Evolutionary conservation across 2,797 vertebrate species (phyloP), one percentile per base, ranked within the genome.

Genomic region (Pseudotriccus pelzelni): DNA sequence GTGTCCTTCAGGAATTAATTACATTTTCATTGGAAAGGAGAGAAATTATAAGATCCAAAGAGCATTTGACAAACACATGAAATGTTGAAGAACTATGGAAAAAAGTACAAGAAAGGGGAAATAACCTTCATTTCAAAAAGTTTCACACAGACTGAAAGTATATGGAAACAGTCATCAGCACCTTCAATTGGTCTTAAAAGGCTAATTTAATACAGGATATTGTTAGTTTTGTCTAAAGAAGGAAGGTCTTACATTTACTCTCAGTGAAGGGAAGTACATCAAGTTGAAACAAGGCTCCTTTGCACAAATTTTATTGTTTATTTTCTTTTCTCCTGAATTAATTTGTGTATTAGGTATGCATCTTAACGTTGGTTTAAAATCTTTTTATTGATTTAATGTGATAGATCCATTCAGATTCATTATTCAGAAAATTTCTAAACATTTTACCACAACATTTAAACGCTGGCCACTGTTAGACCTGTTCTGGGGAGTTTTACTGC

Each of bases 1-100:
- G 60, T 73, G 56, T 56, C 63, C 88, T 93, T 63, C 55, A 94
- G 92, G 84, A 90, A 79, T 87, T 67, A 73, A 91, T 84, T 62
- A 44, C 10, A 7, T 30, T 86, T 87, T 20, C 17, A 3, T 17
- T 84, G 79, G 49, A 80, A 92, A 80, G 55, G 11, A 75, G 67
- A 19, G 62, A 63, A 74, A n/a, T 27, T 0, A 25, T 20, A n/a
- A 50, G 34, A 52, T 73, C n/a, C n/a, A 55, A 72, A 58, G n/a
- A 36, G 10, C 8, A 12, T 47, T 78, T 86, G 58, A 84, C 46
- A 76, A 64, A 52, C 4, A n/a, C 7, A 32, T 36, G 36, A 87
- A 66, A 44, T 62, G 41, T 7, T 72, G 78, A 75, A 79, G 41
- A 79, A 60, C 9, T 43, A 15, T 52, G 28, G 14, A n/a, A 14